Evolutionary conservation across 1,140 invertebrate genomes (phyloP).

Genomic region (Sipha flava): DNA sequence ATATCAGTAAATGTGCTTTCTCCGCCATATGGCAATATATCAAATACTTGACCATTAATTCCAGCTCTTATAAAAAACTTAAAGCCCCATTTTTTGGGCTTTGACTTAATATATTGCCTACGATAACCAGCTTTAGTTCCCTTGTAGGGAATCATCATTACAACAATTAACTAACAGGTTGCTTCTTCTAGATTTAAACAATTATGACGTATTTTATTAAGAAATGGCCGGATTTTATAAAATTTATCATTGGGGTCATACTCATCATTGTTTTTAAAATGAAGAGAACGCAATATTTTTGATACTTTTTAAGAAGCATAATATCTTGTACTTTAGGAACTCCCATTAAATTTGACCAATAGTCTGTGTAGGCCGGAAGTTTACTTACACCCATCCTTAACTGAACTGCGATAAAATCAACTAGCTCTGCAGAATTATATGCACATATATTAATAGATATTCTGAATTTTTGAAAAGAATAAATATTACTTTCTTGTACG

Average conservation of each 20-base stretch:
- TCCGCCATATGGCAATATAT: conserved; percentile 42
- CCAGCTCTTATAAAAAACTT: conserved; percentile 43
- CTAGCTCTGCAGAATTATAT: conserved; percentile 35
- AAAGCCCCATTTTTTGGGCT: conserved; percentile 43
- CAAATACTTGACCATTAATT: conserved; percentile 42
- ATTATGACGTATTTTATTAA: conserved; percentile 40
- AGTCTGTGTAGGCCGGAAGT: conserved; percentile 34
- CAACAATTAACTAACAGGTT: conserved; percentile 40
- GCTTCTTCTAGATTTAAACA: conserved; percentile 41
- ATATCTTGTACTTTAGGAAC: conserved; percentile 38
- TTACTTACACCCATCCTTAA: conserved; percentile 36
- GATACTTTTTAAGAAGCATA: conserved; percentile 41
- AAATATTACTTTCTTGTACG: conserved; percentile 34
- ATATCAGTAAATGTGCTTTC: background rate
- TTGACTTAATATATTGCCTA: conserved; percentile 41
- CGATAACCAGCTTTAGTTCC: conserved; percentile 42
- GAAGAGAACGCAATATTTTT: conserved; percentile 38
- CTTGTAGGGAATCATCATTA: conserved; percentile 47
- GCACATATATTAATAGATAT: conserved; percentile 18
- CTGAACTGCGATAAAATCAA: conserved; percentile 37
- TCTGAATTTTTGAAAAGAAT: conserved; percentile 30
- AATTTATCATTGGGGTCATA: conserved; percentile 40
- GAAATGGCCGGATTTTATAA: conserved; percentile 41
- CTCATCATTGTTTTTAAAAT: conserved; percentile 39
- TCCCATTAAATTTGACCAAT: conserved; percentile 38